These are phyloP conservation scores for Ptychodera flava DNA, from an alignment of 35 echinoderm and acorn worm species.

Conservation along the genomic window DNA sequence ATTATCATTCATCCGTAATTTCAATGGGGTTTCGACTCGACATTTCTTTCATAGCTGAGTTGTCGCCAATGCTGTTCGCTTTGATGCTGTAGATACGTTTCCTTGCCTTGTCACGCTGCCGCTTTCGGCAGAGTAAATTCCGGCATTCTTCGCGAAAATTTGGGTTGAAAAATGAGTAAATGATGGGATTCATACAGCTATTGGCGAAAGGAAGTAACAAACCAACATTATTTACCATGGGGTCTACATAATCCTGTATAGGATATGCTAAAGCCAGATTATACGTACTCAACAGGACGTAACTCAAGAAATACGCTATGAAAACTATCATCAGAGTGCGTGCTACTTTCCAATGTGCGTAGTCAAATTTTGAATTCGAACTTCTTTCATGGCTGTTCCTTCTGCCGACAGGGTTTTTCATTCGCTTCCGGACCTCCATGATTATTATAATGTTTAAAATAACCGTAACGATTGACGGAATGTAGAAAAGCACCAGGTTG, in stretches of 20 bases:
- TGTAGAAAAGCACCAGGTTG: neutral
- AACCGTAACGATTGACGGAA: neutral
- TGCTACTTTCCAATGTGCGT: neutral
- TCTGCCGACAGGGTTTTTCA: neutral
- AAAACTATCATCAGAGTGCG: neutral
- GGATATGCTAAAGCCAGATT: neutral
- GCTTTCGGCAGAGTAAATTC: too few species aligned
- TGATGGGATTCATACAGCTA: conserved; percentile 69
- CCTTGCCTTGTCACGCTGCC: too few species aligned
- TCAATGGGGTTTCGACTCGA: neutral
- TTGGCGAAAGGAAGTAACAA: conserved; percentile 63
- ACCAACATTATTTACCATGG: conserved; percentile 31
- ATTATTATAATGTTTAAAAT: neutral
- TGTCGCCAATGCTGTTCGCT: neutral
- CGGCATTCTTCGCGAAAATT: conserved; percentile 22
- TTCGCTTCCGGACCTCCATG: neutral
- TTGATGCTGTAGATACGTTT: too few species aligned
- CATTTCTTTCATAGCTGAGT: neutral
- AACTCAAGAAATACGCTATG: neutral
- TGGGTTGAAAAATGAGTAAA: conserved; percentile 52
- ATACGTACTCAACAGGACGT: neutral
- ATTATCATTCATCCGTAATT: neutral
- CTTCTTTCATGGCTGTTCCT: neutral
- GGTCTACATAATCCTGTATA: neutral
- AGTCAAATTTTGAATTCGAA: neutral